Percentiles rank a stretch among this genome's conserved stretches.
Evolutionary conservation across 2,797 vertebrate species (phyloP).

Genomic region (Buceros bicornis): DNA sequence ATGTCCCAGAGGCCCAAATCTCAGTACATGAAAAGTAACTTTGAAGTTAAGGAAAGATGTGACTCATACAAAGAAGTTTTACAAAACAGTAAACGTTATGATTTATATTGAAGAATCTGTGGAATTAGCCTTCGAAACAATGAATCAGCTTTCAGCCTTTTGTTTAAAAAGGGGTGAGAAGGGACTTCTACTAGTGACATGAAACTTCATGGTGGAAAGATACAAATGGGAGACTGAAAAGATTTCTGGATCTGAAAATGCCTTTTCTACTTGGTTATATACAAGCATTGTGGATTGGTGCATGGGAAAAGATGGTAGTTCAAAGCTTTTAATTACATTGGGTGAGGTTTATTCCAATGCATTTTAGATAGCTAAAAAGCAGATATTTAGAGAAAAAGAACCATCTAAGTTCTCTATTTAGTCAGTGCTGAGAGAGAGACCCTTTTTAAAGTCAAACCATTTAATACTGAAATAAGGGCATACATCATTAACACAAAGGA

Average conservation of each 20-base stretch:
- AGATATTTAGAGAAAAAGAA: background rate
- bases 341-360: background rate
- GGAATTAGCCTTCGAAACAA: background rate
- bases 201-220: background rate
- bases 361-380: background rate
- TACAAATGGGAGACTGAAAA: background rate
- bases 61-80: background rate
- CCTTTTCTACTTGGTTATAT: background rate
- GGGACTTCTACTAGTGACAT: background rate
- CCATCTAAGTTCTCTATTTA: background rate
- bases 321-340: background rate
- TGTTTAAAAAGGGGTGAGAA: background rate
- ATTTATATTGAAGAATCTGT: background rate
- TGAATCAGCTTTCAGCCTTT: background rate
- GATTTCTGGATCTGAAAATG: background rate
- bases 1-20: background rate
- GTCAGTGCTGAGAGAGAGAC: background rate
- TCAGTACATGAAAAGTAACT: constrained; percentile 2
- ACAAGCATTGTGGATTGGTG: background rate
- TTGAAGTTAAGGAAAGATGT: background rate
- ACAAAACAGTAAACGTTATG: background rate
- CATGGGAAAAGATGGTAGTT: background rate
- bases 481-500: background rate
- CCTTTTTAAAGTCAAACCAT: background rate
- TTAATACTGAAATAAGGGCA: background rate